Evolutionary conservation across 2,888 invertebrate genomes (phyloP).

Genomic region (Sclerodermus sp.): DNA sequence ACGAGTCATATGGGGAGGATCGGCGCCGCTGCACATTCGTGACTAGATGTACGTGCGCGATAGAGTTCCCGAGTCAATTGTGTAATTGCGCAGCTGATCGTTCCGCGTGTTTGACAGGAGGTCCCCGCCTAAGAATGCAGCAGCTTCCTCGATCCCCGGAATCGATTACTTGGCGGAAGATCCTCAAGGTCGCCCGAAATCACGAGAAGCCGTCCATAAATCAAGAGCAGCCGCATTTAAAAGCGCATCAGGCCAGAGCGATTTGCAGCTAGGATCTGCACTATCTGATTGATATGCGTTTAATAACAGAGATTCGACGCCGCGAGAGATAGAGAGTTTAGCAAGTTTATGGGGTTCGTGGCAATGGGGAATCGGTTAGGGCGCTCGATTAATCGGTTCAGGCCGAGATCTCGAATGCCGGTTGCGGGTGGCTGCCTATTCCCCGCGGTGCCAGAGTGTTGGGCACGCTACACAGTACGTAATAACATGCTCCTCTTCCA

Average conservation of each 20-base stretch:
- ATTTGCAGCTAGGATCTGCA: too few relatives aligned
- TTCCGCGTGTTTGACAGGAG: too few relatives aligned
- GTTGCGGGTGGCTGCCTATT: conserved; percentile 39
- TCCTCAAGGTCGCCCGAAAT: conserved; percentile 25
- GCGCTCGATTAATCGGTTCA: neutral
- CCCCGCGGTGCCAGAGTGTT: conserved; percentile 19
- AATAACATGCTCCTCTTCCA: conserved; percentile 51
- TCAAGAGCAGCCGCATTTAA: conserved; percentile 47
- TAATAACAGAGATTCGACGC: conserved; percentile 50
- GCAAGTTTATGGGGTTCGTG: conserved; percentile 26
- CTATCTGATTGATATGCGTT: conserved; percentile 53
- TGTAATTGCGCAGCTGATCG: conserved; percentile 22
- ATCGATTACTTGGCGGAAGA: conserved; percentile 10
- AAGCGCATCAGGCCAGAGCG: conserved; percentile 39
- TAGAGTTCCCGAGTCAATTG: conserved; percentile 26
- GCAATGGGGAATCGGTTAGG: neutral
- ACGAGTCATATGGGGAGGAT: conserved; percentile 13
- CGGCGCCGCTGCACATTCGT: conserved; percentile 23
- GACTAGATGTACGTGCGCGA: conserved; percentile 40
- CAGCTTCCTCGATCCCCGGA: too few relatives aligned
- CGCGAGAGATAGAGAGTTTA: conserved; percentile 24
- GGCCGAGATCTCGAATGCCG: conserved; percentile 26
- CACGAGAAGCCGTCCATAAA: conserved; percentile 43
- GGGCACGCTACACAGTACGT: conserved; percentile 21
- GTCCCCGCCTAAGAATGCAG: too few relatives aligned